Conservation (phyloP, 2,888 invertebrate species). For the Mylabris sibirica region DNA sequence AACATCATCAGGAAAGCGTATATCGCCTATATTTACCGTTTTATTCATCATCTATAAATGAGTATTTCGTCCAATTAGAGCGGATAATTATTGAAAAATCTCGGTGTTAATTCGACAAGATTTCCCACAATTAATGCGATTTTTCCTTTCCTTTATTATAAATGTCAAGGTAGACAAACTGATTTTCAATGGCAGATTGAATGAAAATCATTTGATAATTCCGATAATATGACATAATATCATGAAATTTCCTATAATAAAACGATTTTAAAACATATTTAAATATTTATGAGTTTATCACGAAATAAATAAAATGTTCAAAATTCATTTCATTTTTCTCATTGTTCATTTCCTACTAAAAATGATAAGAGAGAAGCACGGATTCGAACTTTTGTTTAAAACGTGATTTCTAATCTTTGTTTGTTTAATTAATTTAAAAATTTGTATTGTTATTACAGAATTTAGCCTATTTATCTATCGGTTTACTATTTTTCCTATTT, state of each 20-base stretch:
- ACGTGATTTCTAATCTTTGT: not conserved
- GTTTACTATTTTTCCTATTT: too few relatives aligned
- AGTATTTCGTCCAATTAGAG: not conserved
- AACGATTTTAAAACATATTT: too few relatives aligned
- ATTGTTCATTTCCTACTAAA: too few relatives aligned
- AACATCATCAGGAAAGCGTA: not conserved
- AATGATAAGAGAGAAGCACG: too few relatives aligned
- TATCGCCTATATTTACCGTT: not conserved
- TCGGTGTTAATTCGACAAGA: not conserved
- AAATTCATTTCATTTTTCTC: too few relatives aligned
- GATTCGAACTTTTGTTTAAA: not conserved
- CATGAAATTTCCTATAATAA: too few relatives aligned
- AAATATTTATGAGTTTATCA: too few relatives aligned
- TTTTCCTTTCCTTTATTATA: not conserved
- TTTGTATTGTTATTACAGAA: not conserved
- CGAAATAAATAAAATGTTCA: too few relatives aligned
- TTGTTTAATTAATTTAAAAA: not conserved
- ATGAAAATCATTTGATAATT: too few relatives aligned
- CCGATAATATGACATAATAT: too few relatives aligned
- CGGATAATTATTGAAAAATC: not conserved
- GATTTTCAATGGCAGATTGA: not conserved
- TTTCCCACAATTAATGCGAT: not conserved
- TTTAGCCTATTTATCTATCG: not conserved
- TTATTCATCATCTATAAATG: not conserved
- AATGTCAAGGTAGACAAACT: conserved; percentile 2